These are phyloP conservation scores for Thunnus albacares DNA, from an alignment of 2,797 vertebrate species.

Conservation along the genomic window DNA sequence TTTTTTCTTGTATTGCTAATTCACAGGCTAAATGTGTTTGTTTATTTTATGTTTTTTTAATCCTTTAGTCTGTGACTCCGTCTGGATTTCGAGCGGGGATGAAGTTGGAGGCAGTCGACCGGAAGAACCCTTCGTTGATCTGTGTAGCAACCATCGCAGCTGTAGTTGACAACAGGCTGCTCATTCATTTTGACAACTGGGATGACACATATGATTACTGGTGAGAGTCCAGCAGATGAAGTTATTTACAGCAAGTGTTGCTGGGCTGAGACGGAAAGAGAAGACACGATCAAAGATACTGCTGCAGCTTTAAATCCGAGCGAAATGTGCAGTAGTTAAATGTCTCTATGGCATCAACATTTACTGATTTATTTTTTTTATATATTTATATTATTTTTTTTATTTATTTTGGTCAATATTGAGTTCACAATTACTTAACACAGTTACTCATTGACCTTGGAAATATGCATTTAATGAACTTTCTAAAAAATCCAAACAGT, in stretches of 20 bases:
- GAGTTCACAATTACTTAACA: too few species aligned
- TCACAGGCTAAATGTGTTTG: slow-evolving; percentile 6
- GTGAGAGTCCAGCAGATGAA: slow-evolving; percentile 63
- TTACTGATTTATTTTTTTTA: too few species aligned
- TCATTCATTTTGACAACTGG: slow-evolving; percentile 90
- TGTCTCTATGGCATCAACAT: neutral
- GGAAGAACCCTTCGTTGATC: slow-evolving; percentile 86
- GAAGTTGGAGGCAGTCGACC: slow-evolving; percentile 89
- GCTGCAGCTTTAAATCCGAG: neutral
- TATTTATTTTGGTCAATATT: too few species aligned
- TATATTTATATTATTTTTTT: too few species aligned
- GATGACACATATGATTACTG: slow-evolving; percentile 90
- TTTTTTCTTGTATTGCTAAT: neutral
- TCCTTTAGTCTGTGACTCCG: slow-evolving; percentile 86
- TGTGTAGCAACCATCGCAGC: slow-evolving; percentile 88
- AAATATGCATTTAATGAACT: too few species aligned
- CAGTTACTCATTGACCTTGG: too few species aligned
- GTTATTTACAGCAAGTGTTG: neutral
- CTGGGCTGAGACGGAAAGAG: neutral
- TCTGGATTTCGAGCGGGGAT: slow-evolving; percentile 89
- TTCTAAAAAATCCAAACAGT: too few species aligned
- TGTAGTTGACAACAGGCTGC: slow-evolving; percentile 88
- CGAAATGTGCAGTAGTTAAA: neutral
- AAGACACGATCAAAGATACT: neutral
- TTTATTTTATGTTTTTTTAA: neutral